Percentiles rank a stretch among this genome's conserved stretches.
Evolutionary conservation across 2,888 invertebrate species (phyloP).

Genomic region (Parnassius apollo): DNA sequence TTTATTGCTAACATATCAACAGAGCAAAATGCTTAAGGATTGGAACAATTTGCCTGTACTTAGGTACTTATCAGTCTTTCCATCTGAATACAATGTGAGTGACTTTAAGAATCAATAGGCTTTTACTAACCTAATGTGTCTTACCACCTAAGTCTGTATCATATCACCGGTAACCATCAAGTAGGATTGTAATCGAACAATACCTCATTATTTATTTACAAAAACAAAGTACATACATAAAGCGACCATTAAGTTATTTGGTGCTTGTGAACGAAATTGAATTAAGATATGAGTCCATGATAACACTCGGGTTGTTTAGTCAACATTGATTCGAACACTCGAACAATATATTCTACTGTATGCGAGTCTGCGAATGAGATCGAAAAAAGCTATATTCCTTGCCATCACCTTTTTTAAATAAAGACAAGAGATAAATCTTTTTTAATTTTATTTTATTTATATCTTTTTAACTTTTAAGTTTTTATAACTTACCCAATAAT

Average conservation of each 20-base stretch:
- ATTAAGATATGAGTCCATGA: conserved; percentile 25
- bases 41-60: too few relatives aligned
- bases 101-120: too few relatives aligned
- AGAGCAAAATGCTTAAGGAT: too few relatives aligned
- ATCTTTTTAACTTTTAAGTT: neutral
- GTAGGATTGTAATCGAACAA: too few relatives aligned
- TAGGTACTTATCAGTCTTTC: too few relatives aligned
- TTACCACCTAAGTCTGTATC: too few relatives aligned
- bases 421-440: neutral
- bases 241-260: conserved; percentile 8
- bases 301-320: conserved; percentile 14
- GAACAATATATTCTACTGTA: conserved; percentile 3
- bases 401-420: neutral
- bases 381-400: neutral
- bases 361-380: neutral
- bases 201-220: too few relatives aligned
- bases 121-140: too few relatives aligned
- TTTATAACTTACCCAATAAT: neutral
- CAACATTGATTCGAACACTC: conserved; percentile 6
- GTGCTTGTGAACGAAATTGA: conserved; percentile 21
- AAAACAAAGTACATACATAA: neutral
- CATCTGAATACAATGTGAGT: too few relatives aligned
- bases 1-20: too few relatives aligned
- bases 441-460: neutral
- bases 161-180: too few relatives aligned